Evolutionary conservation across 2,113 vertebrate genomes (phyloP), one percentile per base, ranked within the genome.

Genomic region (Chloroceryle aenea): DNA sequence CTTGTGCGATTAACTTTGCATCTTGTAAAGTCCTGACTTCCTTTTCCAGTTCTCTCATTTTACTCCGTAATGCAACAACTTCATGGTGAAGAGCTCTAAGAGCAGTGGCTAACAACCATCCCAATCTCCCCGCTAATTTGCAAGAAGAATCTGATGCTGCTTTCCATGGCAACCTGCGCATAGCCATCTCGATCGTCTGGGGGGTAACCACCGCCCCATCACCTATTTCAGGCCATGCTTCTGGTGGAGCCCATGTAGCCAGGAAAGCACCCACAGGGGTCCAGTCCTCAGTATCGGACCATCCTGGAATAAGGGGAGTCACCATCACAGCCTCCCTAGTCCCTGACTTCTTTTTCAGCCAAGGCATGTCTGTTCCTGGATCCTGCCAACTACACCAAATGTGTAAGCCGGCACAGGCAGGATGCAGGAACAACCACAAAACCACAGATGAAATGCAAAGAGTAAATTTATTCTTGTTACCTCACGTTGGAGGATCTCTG

Each of bases 81-180:
- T 64, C 62, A 30, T 19, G 27, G 26, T 42, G 38, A 64, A 64
- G 62, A 43, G 62, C 62, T 64, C 27, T 29, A 64, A 42, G 40
- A 23, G 7, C 6, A 2, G 56, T 52, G 42, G 20, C 15, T 45
- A 73, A 43, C 6, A 69, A 26, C 64, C 34, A 40, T 23, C 29
- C 43, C 53, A 67, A 30, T 47, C 29, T 91, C 56, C 26, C 36
- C 9, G 9, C 62, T 23, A 53, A 21, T 43, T 18, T 12, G 48
- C 0, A 30, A 30, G 62, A 6, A 36, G 10, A 47, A 50, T 19
- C 21, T 5, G 1, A 0, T 12, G 21, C 43, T 20, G 12, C 6
- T 45, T 34, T 8, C 53, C 73, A 10, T 6, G 32, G 27, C 4
- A 20, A 27, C 30, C 14, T 7, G 2, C 2, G 0, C 58, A 61